Conservation (phyloP, 1,140 invertebrate genomes). For the Atta colombica region DNA sequence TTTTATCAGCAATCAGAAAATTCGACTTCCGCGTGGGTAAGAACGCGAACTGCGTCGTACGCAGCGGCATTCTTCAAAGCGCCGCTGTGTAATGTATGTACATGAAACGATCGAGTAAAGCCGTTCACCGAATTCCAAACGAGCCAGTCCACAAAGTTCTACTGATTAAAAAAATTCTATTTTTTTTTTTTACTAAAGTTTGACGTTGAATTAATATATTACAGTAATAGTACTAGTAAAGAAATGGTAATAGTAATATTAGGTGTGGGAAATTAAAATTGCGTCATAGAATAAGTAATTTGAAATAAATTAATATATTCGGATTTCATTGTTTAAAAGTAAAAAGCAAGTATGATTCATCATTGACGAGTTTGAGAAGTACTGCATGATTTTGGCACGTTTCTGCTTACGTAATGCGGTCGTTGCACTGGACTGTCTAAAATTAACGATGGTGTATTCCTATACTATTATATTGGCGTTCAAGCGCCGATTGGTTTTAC, state of each 20-base stretch:
- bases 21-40: conserved; percentile 48
- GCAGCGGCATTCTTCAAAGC: conserved; percentile 71
- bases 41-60: conserved; percentile 13
- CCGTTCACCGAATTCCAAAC: conserved; percentile 51
- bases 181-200: not conserved
- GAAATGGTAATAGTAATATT: too few species aligned
- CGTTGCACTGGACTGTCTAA: conserved; percentile 50
- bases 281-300: not conserved
- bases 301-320: not conserved
- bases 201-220: not conserved
- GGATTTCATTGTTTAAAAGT: conserved; percentile 5
- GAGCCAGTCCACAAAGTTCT: conserved; percentile 33
- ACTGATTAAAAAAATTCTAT: conserved; percentile 34
- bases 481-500: conserved; percentile 13
- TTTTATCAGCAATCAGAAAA: conserved; percentile 60
- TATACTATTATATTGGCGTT: conserved; percentile 14
- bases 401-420: conserved; percentile 57
- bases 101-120: conserved; percentile 38
- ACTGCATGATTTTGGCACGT: conserved; percentile 51
- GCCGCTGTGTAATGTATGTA: conserved; percentile 25
- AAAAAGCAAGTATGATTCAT: conserved; percentile 15
- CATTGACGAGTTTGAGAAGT: conserved; percentile 48
- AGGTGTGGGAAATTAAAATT: not conserved
- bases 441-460: conserved; percentile 27
- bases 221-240: too few species aligned